Conservation (phyloP, 53 echinoderm and acorn worm species). For the Luidia sarsii region DNA sequence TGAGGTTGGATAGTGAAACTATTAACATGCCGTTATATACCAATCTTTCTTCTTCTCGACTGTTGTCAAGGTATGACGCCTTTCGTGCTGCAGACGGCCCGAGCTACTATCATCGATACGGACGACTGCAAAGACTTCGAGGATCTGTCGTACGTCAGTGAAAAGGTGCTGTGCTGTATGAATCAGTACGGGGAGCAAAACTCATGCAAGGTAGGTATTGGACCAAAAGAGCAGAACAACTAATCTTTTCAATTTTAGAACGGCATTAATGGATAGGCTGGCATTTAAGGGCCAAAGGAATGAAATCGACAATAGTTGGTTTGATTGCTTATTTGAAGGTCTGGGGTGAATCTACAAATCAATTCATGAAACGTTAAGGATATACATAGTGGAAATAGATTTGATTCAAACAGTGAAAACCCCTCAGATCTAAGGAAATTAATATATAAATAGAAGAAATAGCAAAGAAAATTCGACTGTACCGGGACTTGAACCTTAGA, state of each 20-base stretch:
- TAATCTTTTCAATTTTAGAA: background rate
- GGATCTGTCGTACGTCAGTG: slow-evolving; percentile 14
- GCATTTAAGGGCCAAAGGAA: too few relatives aligned
- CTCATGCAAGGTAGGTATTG: slow-evolving; percentile 41
- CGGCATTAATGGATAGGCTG: slow-evolving; percentile 27
- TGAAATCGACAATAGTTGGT: too few relatives aligned
- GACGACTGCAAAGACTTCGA: slow-evolving; percentile 37
- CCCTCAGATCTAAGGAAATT: too few relatives aligned
- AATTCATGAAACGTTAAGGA: too few relatives aligned
- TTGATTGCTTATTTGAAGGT: too few relatives aligned
- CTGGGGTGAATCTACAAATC: too few relatives aligned
- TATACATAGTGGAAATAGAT: too few relatives aligned
- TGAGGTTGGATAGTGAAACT: background rate
- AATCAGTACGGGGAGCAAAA: slow-evolving; percentile 42
- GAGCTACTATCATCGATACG: slow-evolving; percentile 20
- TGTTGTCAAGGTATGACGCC: slow-evolving; percentile 23
- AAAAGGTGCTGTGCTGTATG: slow-evolving; percentile 45
- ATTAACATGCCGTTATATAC: background rate
- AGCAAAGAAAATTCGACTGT: too few relatives aligned
- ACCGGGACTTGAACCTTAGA: too few relatives aligned
- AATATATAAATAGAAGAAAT: too few relatives aligned
- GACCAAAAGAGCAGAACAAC: slow-evolving; percentile 43
- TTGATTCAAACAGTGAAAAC: too few relatives aligned
- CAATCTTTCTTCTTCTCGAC: background rate
- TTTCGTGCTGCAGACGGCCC: slow-evolving; percentile 24